phyloP scores from a whole-genome alignment of 2,797 vertebrate species.

The Meda fulgida region DNA sequence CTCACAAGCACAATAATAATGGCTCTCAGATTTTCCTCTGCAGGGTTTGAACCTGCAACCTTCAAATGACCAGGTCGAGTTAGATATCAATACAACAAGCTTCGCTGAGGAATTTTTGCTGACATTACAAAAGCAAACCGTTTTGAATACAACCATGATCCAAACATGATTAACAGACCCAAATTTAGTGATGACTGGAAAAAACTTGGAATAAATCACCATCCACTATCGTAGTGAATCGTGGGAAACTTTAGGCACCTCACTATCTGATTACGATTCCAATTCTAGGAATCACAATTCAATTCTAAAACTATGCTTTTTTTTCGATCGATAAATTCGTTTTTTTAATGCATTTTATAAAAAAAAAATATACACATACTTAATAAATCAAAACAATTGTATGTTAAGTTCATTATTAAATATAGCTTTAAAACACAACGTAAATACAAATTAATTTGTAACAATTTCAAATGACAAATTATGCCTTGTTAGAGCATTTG shows the following conservation, averaged over 20 bases:
- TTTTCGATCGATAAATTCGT: neutral
- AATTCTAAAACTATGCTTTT: neutral
- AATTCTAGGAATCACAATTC: neutral
- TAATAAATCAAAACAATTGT: neutral
- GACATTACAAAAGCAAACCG: neutral
- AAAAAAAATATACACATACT: neutral
- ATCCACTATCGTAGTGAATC: neutral
- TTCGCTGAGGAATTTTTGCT: neutral
- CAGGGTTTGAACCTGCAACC: neutral
- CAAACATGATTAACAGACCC: neutral
- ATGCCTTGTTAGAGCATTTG: neutral
- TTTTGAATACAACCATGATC: constrained; percentile 4
- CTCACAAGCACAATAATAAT: neutral
- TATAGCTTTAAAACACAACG: neutral
- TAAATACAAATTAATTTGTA: neutral
- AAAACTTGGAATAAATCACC: neutral
- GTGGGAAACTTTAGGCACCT: neutral
- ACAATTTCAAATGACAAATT: neutral
- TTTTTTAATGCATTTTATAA: neutral
- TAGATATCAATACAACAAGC: neutral
- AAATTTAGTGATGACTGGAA: neutral
- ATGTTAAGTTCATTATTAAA: neutral
- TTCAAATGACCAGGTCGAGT: neutral
- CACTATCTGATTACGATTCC: neutral
- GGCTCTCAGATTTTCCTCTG: neutral